These are phyloP conservation scores for Karalla daura DNA, from an alignment of 2,797 vertebrate species.

Conservation along the genomic window DNA sequence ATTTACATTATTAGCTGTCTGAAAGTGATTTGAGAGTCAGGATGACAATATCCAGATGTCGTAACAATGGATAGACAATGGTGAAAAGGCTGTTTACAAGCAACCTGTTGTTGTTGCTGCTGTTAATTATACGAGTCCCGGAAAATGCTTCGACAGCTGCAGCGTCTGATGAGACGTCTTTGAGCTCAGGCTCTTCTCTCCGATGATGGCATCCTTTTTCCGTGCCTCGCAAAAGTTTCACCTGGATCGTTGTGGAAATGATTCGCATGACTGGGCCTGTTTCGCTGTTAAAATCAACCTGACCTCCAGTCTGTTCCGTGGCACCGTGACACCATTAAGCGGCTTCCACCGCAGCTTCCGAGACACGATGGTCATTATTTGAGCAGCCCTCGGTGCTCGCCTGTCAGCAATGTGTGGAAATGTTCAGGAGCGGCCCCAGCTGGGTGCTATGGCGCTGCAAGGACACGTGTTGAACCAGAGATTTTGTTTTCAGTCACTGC, in stretches of 20 bases:
- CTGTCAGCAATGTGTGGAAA: conserved; percentile 30
- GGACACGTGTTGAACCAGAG: too few relatives aligned
- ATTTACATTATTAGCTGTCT: too few relatives aligned
- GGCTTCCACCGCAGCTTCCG: background rate
- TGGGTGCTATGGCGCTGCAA: too few relatives aligned
- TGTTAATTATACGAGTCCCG: too few relatives aligned
- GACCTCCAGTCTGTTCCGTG: background rate
- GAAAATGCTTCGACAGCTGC: too few relatives aligned
- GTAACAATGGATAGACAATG: too few relatives aligned
- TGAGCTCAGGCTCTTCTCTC: background rate
- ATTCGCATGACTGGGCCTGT: background rate
- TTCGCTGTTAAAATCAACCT: background rate
- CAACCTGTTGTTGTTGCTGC: background rate
- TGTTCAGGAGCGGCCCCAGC: conserved; percentile 9
- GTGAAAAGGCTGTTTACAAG: too few relatives aligned
- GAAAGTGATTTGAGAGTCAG: too few relatives aligned
- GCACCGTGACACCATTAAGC: conserved; percentile 2
- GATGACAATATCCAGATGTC: too few relatives aligned
- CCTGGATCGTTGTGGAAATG: background rate
- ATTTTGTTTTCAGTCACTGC: too few relatives aligned
- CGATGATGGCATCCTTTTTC: background rate
- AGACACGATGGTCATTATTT: conserved; percentile 38
- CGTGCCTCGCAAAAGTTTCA: background rate
- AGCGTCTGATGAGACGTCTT: background rate
- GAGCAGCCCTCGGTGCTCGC: conserved; percentile 26